phyloP scores from a whole-genome alignment of 1,140 invertebrate species.

The Orchestia grillus region DNA sequence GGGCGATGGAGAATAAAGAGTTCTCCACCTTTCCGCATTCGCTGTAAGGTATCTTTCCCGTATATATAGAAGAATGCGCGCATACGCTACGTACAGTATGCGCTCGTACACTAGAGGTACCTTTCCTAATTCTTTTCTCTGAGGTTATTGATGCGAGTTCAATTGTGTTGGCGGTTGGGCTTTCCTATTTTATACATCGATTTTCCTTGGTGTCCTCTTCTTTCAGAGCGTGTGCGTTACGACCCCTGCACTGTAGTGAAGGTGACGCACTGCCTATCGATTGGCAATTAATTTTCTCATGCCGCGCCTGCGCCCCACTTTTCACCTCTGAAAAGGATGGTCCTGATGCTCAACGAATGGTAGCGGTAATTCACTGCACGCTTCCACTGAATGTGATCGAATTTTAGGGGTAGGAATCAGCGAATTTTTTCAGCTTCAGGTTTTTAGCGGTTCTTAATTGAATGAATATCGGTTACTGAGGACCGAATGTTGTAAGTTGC shows the following conservation, averaged over 20 bases:
- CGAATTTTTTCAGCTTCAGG: not conserved
- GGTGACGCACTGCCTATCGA: conserved; percentile 35
- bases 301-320: not conserved
- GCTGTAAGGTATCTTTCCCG: not conserved
- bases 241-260: not conserved
- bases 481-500: too few relatives aligned
- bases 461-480: too few relatives aligned
- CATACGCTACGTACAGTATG: not conserved
- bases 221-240: not conserved
- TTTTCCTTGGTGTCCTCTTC: not conserved
- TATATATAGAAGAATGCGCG: not conserved
- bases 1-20: too few relatives aligned
- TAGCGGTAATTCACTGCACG: not conserved
- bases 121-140: not conserved
- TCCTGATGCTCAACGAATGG: not conserved
- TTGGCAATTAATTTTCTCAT: conserved; percentile 10
- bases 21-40: not conserved
- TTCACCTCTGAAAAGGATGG: conserved; percentile 13
- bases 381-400: not conserved
- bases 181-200: not conserved
- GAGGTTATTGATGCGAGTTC: not conserved
- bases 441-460: too few relatives aligned
- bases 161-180: not conserved
- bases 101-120: not conserved
- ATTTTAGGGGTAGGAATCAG: not conserved